phyloP scores from a whole-genome alignment of 2,888 invertebrate genomes.

The Drosophila demipolita region DNA sequence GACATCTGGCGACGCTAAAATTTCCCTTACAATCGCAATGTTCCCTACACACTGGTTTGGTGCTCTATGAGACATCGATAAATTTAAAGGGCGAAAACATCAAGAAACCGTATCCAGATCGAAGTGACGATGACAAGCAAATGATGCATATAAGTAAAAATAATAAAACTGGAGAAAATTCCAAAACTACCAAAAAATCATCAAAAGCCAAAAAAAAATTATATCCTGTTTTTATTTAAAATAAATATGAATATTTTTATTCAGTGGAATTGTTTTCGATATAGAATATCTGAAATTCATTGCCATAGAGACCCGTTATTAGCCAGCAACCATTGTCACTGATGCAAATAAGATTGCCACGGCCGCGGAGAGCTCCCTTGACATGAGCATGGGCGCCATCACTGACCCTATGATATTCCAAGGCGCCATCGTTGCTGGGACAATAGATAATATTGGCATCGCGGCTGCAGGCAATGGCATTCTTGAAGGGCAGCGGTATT shows the following conservation, averaged over 20 bases:
- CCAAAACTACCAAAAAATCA: neutral
- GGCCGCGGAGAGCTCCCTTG: conserved; percentile 81
- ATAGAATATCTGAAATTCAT: conserved; percentile 83
- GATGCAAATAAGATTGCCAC: conserved; percentile 80
- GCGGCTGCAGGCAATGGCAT: conserved; percentile 77
- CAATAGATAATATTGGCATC: conserved; percentile 81
- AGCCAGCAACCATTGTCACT: conserved; percentile 84
- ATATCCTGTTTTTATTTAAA: neutral
- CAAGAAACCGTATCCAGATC: neutral
- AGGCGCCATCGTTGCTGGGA: conserved; percentile 80
- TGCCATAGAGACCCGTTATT: conserved; percentile 82
- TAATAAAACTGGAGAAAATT: neutral
- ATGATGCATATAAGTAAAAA: conserved; percentile 14
- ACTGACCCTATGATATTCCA: conserved; percentile 81
- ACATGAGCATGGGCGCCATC: conserved; percentile 75
- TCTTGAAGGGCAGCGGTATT: conserved; percentile 84
- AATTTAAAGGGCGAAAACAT: neutral
- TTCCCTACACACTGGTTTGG: conserved; percentile 15
- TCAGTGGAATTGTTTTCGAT: conserved; percentile 30
- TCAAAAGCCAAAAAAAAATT: neutral
- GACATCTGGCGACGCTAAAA: neutral
- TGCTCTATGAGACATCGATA: neutral
- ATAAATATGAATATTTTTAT: conserved; percentile 2
- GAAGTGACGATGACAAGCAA: conserved; percentile 15
- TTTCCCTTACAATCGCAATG: neutral